phyloP scores from a whole-genome alignment of 1,140 invertebrate species.

The Laodelphax striatellus region DNA sequence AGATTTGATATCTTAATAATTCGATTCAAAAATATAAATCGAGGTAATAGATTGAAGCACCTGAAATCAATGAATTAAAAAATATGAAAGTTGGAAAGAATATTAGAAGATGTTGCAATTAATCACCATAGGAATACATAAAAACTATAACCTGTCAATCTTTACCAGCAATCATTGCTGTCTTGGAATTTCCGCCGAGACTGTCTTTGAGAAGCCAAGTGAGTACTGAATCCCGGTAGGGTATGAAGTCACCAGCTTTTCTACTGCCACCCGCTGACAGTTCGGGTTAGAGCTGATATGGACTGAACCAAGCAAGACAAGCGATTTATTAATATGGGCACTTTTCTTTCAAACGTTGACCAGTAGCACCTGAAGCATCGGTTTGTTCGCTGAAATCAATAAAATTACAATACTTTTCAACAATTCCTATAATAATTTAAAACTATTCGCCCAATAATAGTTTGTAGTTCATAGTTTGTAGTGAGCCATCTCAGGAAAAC shows the following conservation, averaged over 20 bases:
- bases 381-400: constrained; percentile 61
- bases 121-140: no score
- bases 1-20: no score
- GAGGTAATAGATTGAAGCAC: no score
- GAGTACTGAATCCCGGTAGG: constrained; percentile 80
- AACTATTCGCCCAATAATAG: no score
- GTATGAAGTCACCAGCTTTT: constrained; percentile 52
- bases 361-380: constrained; percentile 74
- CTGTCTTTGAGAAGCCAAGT: constrained; percentile 88
- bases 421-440: no score
- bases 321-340: constrained; percentile 84
- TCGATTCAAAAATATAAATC: no score
- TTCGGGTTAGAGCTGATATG: constrained; percentile 86
- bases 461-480: no score
- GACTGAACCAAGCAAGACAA: constrained; percentile 84
- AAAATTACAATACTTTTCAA: constrained; percentile 3
- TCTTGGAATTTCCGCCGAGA: constrained; percentile 86
- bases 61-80: no score
- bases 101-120: no score
- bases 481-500: no score
- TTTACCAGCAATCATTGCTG: constrained; percentile 75
- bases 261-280: constrained; percentile 30
- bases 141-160: no score
- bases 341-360: constrained; percentile 79
- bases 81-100: no score